Conservation (phyloP, 1,140 invertebrate species). For the Cotesia vestalis region DNA sequence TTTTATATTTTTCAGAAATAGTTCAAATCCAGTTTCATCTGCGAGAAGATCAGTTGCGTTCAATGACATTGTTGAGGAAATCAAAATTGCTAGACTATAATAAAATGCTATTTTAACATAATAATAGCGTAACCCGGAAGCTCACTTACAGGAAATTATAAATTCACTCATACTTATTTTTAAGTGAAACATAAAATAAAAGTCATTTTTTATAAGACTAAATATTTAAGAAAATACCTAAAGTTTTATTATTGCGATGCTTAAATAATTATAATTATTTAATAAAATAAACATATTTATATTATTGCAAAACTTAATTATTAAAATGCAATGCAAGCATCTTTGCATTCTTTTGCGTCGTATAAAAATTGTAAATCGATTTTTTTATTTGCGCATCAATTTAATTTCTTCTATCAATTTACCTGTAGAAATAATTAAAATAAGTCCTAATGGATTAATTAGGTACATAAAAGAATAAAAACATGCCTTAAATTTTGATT, state of each 20-base stretch:
- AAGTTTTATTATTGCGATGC: too few species aligned
- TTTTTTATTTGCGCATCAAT: neutral
- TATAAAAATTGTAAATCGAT: slow-evolving; percentile 2
- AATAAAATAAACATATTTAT: too few species aligned
- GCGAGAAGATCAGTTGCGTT: slow-evolving; percentile 36
- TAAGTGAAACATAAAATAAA: neutral
- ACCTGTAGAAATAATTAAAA: too few species aligned
- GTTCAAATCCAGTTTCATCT: slow-evolving; percentile 7
- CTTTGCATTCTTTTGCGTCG: neutral
- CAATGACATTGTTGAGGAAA: slow-evolving; percentile 37
- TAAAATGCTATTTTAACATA: neutral
- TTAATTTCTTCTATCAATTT: too few species aligned
- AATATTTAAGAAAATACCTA: too few species aligned
- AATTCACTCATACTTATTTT: slow-evolving; percentile 2
- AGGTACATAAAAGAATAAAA: too few species aligned
- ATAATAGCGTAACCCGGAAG: slow-evolving; percentile 20
- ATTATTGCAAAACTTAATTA: neutral
- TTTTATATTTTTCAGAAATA: slow-evolving; percentile 10
- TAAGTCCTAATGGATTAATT: too few species aligned
- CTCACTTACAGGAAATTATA: slow-evolving; percentile 14
- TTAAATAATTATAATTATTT: too few species aligned
- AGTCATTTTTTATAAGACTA: too few species aligned
- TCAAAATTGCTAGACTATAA: slow-evolving; percentile 34
- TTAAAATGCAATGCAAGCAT: slow-evolving; percentile 1
- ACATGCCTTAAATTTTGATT: too few species aligned